These are phyloP conservation scores for Cepaea hortensis DNA, from an alignment of 2,888 invertebrate genomes.

Conservation along the genomic window DNA sequence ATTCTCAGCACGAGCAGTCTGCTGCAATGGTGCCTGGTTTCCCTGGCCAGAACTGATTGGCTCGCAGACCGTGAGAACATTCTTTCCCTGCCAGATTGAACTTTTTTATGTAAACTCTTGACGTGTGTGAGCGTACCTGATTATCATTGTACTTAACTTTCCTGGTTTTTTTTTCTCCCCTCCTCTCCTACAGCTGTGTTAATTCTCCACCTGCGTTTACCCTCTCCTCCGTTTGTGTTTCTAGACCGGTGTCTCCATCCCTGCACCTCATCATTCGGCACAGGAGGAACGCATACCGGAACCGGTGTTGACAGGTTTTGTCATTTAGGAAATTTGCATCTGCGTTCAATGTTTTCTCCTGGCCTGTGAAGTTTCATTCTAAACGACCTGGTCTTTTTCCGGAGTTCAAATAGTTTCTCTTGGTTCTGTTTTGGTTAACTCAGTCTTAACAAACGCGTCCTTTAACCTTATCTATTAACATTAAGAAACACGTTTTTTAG, in stretches of 20 bases:
- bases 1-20: neutral
- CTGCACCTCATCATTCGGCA: neutral
- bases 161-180: neutral
- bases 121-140: neutral
- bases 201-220: neutral
- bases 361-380: too few species aligned
- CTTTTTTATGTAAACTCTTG: neutral
- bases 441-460: too few species aligned
- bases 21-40: neutral
- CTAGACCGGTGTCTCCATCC: neutral
- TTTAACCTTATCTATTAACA: too few species aligned
- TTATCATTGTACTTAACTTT: neutral
- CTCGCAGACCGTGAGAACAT: neutral
- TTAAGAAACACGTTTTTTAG: too few species aligned
- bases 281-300: neutral
- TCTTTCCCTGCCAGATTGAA: neutral
- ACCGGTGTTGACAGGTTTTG: constrained; percentile 5
- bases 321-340: neutral
- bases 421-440: too few species aligned
- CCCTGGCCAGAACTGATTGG: neutral
- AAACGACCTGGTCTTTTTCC: too few species aligned
- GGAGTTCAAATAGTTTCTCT: too few species aligned
- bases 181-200: neutral
- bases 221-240: neutral
- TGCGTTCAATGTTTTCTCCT: neutral